Base-by-base conservation (phyloP, 2,888 invertebrate genomes). In the Clostera curtula region DNA sequence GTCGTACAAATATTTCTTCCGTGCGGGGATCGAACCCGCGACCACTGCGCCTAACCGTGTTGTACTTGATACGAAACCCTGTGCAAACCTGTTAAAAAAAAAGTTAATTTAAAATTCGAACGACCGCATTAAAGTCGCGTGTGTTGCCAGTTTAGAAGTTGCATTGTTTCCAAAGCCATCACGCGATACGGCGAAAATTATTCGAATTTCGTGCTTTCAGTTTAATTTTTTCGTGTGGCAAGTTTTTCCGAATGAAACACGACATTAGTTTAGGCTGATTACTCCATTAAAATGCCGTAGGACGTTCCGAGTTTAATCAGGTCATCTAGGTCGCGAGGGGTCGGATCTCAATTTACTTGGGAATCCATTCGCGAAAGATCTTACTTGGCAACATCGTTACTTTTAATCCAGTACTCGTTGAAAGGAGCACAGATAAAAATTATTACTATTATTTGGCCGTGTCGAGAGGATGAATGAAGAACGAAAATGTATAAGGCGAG, bases 161-260 rank as follows among this genome's bases (percentile, higher is more conserved):
- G 36, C 47, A 44, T 55, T 58, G 56, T 55, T 57, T 58, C 46
- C 56, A 46, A 38, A 61, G 55, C 46, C 40, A 65, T 58, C 72
- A 73, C 73, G 72, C 71, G 46, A 65, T 43, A 48, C 43, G 41
- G 56, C 53, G 59, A 62, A 63, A 64, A 64, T 60, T 56, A 57
- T 58, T 57, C 50, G 48, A 31, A 43, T 29, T 40, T 35, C 24
- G 21, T 34, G 20, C 32, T 24, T 30, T 34, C 39, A 40, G 28
- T 29, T 28, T 36, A 43, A 34, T 40, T 37, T 38, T 36, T 36
- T 35, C 27, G 32, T 36, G 28, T 40, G 36, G 15, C 31, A 36
- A 29, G 45, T 48, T 32, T 37, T 43, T 40, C 36, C 30, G 26
- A 34, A 44, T 35, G 19, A 26, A 27, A 34, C 33, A 25, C 27